Conservation (phyloP, 2,113 vertebrate genomes). For the Colinus virginianus region DNA sequence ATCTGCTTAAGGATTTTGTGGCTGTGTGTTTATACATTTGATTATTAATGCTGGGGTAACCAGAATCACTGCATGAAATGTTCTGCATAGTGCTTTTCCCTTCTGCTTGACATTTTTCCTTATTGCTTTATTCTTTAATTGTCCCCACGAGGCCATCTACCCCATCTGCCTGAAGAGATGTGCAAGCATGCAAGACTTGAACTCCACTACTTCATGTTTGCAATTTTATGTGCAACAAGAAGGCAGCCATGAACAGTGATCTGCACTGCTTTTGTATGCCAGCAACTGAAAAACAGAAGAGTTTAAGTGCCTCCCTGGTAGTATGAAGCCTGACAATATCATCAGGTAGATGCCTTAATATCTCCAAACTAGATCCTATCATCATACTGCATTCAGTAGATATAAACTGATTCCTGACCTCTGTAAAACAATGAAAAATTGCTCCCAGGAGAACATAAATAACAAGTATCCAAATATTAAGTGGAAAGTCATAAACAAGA, state of each 20-base stretch:
- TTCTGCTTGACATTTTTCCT: conserved; percentile 68
- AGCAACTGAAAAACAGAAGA: background rate
- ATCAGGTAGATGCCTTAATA: background rate
- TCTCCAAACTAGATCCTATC: background rate
- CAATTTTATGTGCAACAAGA: conserved; percentile 32
- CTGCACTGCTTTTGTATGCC: conserved; percentile 8
- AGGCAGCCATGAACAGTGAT: conserved; percentile 28
- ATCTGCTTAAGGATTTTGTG: conserved; percentile 55
- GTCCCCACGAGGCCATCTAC: conserved; percentile 51
- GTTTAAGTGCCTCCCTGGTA: background rate
- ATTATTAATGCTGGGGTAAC: conserved; percentile 41
- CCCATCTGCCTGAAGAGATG: conserved; percentile 54
- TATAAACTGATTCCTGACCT: background rate
- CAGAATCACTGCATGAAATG: conserved; percentile 29
- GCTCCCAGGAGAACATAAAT: background rate
- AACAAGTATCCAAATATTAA: background rate
- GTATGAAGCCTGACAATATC: background rate
- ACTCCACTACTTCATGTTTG: conserved; percentile 27
- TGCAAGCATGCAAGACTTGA: conserved; percentile 3
- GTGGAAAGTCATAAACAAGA: background rate
- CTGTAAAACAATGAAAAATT: background rate
- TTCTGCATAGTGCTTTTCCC: conserved; percentile 34
- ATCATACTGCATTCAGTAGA: background rate
- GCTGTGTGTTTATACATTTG: conserved; percentile 38
- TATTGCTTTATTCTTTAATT: conserved; percentile 67